These are phyloP conservation scores for Macrophya annulata DNA, from an alignment of 2,888 invertebrate genomes.

Conservation along the genomic window DNA sequence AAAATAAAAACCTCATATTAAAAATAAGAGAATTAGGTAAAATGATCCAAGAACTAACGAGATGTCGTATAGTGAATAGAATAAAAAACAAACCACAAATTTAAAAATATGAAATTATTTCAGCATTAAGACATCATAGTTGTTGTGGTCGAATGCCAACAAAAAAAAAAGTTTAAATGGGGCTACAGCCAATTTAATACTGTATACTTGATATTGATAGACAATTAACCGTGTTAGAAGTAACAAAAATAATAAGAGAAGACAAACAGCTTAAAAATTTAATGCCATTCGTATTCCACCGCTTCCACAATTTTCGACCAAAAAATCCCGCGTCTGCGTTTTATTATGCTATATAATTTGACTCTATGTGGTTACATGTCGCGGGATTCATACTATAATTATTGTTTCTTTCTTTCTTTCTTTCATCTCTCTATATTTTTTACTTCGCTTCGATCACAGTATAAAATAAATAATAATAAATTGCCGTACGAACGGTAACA, in stretches of 20 bases:
- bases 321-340: conserved; percentile 6
- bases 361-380: background rate
- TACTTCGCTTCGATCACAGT: conserved; percentile 15
- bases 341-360: conserved; percentile 37
- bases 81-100: background rate
- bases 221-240: background rate
- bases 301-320: background rate
- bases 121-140: background rate
- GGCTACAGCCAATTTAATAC: conserved; percentile 44
- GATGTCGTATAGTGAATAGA: background rate
- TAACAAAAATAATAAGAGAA: background rate
- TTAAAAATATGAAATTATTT: background rate
- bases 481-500: conserved; percentile 11
- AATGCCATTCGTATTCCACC: conserved; percentile 6
- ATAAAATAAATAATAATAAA: conserved; percentile 39
- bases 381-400: background rate
- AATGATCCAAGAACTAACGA: background rate
- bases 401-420: background rate
- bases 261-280: background rate
- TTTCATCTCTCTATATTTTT: background rate
- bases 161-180: background rate
- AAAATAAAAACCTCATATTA: background rate
- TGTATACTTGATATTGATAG: conserved; percentile 29
- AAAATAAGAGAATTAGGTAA: background rate
- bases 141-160: conserved; percentile 2